Percentiles rank a stretch among this genome's conserved stretches.
Conservation (phyloP, 1,140 invertebrate species). For the Camponotus pennsylvanicus region DNA sequence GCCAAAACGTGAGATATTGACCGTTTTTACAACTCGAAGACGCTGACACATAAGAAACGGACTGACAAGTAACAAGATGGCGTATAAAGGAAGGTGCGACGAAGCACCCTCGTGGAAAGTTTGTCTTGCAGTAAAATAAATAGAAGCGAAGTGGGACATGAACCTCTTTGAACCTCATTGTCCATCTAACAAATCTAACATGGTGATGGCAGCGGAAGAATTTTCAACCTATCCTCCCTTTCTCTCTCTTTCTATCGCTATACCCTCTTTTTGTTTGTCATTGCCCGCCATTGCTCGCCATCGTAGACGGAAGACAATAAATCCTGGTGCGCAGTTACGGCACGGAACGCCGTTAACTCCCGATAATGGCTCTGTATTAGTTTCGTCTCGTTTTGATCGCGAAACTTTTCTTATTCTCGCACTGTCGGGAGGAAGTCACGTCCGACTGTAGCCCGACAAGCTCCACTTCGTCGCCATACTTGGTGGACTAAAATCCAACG, state of each 20-base stretch:
- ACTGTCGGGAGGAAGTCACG: conserved; percentile 57
- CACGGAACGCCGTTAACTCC: conserved; percentile 62
- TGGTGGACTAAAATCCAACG: background rate
- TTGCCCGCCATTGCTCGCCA: background rate
- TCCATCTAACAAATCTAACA: conserved; percentile 45
- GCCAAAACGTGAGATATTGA: background rate
- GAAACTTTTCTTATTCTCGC: conserved; percentile 59
- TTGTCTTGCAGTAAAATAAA: conserved; percentile 61
- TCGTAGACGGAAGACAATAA: conserved; percentile 56
- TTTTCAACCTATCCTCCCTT: conserved; percentile 28
- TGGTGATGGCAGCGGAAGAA: conserved; percentile 23
- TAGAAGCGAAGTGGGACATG: conserved; percentile 54
- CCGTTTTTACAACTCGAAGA: background rate
- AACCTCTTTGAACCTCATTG: conserved; percentile 51
- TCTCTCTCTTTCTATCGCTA: background rate
- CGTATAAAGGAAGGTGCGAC: conserved; percentile 2
- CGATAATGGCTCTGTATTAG: conserved; percentile 70
- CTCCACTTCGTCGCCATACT: conserved; percentile 9
- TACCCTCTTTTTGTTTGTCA: background rate
- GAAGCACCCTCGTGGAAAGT: conserved; percentile 29
- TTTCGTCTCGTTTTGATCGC: conserved; percentile 61
- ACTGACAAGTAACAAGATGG: conserved; percentile 9
- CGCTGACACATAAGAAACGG: conserved; percentile 11
- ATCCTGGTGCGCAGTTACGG: conserved; percentile 59
- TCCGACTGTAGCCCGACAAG: conserved; percentile 2